Conservation (phyloP, 2,888 invertebrate genomes). For the Dinocampus coccinellae region DNA sequence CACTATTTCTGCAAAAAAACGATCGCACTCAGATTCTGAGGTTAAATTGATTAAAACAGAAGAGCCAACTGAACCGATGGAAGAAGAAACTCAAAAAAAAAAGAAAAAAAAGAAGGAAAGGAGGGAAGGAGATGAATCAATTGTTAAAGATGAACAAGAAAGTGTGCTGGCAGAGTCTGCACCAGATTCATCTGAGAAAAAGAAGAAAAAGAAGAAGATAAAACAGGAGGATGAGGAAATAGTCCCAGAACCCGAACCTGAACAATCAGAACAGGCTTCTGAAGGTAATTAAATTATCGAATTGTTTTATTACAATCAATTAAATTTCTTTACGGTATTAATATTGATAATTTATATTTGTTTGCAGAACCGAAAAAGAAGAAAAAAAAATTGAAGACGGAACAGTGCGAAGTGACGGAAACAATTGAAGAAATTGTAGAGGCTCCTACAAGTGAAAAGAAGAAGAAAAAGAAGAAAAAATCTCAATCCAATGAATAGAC, state of each 20-base stretch:
- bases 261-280: constrained; percentile 39
- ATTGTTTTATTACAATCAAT: not conserved
- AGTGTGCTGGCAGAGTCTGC: too few species aligned
- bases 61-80: constrained; percentile 35
- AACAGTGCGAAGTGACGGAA: constrained; percentile 48
- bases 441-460: constrained; percentile 69
- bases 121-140: constrained; percentile 58
- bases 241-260: constrained; percentile 34
- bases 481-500: constrained; percentile 56
- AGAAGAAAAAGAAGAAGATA: constrained; percentile 53
- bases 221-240: constrained; percentile 46
- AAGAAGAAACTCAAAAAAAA: constrained; percentile 55
- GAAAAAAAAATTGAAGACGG: constrained; percentile 69
- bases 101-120: constrained; percentile 54
- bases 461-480: constrained; percentile 74
- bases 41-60: constrained; percentile 59
- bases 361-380: constrained; percentile 59
- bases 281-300: constrained; percentile 17
- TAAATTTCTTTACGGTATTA: not conserved
- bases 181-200: constrained; percentile 57
- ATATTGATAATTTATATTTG: constrained; percentile 4
- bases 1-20: constrained; percentile 79
- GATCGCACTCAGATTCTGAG: constrained; percentile 71
- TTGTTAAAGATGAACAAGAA: constrained; percentile 42
- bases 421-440: constrained; percentile 49